Conservation (phyloP, 2,888 invertebrate genomes). For the Apamea crenata region DNA sequence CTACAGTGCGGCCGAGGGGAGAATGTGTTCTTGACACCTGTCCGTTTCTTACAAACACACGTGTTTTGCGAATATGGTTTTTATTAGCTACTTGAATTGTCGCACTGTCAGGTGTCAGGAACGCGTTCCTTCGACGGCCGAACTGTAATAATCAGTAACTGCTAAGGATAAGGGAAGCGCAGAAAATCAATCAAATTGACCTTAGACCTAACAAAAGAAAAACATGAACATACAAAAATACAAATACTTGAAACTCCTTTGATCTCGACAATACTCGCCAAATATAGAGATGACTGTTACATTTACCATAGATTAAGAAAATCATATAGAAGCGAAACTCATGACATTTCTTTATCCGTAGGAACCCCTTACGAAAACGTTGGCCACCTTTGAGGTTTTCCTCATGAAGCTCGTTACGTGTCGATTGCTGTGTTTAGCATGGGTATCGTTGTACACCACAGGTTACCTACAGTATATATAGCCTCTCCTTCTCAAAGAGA, state of each 20-base stretch:
- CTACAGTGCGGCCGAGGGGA: too few relatives aligned
- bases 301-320: slow-evolving; percentile 27
- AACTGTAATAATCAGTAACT: too few relatives aligned
- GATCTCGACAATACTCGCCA: slow-evolving; percentile 48
- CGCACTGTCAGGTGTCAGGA: too few relatives aligned
- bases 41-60: too few relatives aligned
- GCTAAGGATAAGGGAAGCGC: too few relatives aligned
- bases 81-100: too few relatives aligned
- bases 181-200: not conserved
- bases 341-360: not conserved
- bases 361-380: not conserved
- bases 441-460: not conserved
- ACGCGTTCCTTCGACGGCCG: too few relatives aligned
- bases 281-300: slow-evolving; percentile 49
- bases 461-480: not conserved
- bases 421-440: not conserved
- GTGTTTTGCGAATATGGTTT: too few relatives aligned
- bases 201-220: not conserved
- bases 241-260: slow-evolving; percentile 29
- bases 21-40: too few relatives aligned
- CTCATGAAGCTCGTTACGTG: not conserved
- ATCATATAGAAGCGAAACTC: not conserved
- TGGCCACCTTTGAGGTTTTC: not conserved
- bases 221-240: slow-evolving; percentile 8
- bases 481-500: not conserved